Evolutionary conservation across 1,140 invertebrate species (phyloP).

Genomic region (Leptestheria dahalacensis): DNA sequence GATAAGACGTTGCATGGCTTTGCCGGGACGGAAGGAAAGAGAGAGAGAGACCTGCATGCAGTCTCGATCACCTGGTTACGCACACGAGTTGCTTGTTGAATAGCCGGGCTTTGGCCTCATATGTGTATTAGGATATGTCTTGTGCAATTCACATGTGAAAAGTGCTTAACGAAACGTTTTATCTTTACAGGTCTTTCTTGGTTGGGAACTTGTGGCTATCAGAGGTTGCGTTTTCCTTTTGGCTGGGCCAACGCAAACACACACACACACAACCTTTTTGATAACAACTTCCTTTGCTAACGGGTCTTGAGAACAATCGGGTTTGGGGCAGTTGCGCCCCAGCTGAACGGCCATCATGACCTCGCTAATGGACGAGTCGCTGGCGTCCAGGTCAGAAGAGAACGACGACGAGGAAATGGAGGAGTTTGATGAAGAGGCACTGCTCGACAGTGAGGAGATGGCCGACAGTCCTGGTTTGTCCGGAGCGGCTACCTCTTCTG

Average conservation of each 20-base stretch:
- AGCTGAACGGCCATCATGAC: neutral
- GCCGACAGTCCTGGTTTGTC: slow-evolving; percentile 18
- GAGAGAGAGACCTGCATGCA: too few species aligned
- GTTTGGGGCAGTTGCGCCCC: neutral
- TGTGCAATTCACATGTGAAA: too few species aligned
- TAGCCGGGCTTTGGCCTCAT: too few species aligned
- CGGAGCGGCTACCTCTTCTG: too few species aligned
- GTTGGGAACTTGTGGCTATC: too few species aligned
- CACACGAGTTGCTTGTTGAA: too few species aligned
- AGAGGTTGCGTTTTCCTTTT: neutral
- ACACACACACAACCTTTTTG: neutral
- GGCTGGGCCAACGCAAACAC: neutral
- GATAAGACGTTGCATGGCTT: too few species aligned
- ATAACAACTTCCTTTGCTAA: neutral
- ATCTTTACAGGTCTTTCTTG: too few species aligned
- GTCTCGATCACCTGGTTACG: too few species aligned
- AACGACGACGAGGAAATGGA: slow-evolving; percentile 16
- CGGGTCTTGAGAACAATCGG: neutral
- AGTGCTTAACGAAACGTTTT: too few species aligned
- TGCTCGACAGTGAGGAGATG: slow-evolving; percentile 21
- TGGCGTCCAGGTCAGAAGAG: neutral
- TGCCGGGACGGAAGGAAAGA: too few species aligned
- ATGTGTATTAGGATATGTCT: too few species aligned
- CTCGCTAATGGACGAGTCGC: neutral
- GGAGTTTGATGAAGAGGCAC: slow-evolving; percentile 16